Conservation (phyloP, 2,888 invertebrate genomes). For the Adelphocoris suturalis region DNA sequence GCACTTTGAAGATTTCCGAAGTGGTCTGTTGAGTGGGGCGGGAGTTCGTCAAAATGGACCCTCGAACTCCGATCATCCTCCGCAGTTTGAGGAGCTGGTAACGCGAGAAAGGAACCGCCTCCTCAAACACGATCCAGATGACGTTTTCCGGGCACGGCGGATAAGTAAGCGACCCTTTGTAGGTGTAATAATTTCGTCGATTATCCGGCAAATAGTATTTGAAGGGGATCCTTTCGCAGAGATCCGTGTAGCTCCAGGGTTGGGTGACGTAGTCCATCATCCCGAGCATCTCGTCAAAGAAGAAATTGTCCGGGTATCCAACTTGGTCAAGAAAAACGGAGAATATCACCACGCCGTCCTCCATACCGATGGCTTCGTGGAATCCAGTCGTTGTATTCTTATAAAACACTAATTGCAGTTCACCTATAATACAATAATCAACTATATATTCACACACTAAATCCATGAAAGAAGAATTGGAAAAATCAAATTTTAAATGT, state of each 20-base stretch:
- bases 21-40: neutral
- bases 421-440: neutral
- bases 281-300: slow-evolving; percentile 37
- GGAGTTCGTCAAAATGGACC: neutral
- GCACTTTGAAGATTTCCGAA: neutral
- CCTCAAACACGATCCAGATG: slow-evolving; percentile 13
- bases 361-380: neutral
- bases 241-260: slow-evolving; percentile 39
- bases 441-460: neutral
- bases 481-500: no score
- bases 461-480: no score
- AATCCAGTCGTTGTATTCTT: slow-evolving; percentile 24
- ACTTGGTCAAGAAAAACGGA: neutral
- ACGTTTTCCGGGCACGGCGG: slow-evolving; percentile 35
- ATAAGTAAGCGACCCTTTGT: slow-evolving; percentile 34
- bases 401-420: neutral
- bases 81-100: slow-evolving; percentile 25
- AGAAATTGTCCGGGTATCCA: neutral
- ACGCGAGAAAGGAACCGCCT: neutral
- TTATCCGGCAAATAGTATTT: slow-evolving; percentile 22
- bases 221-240: slow-evolving; percentile 22
- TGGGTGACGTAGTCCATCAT: slow-evolving; percentile 33
- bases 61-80: neutral
- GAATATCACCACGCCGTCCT: slow-evolving; percentile 9
- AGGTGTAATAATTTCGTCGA: neutral